Percentiles rank a stretch among this genome's conserved stretches.
These are phyloP conservation scores for Podarcis siculus DNA, from an alignment of 2,797 vertebrate genomes.

Conservation along the genomic window DNA sequence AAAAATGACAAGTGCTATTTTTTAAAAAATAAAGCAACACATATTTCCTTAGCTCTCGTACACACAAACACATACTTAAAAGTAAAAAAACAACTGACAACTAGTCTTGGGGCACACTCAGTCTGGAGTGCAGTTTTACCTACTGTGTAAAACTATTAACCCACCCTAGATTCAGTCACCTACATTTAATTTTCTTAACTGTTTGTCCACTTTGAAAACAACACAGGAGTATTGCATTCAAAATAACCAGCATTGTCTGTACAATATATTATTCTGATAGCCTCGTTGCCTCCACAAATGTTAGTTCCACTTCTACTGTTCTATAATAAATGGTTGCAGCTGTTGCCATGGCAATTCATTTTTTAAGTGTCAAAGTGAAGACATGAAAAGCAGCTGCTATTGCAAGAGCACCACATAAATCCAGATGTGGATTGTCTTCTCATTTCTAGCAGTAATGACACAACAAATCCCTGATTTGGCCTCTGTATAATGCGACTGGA, in stretches of 20 bases:
- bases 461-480: constrained; percentile 19
- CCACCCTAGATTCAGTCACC: constrained; percentile 27
- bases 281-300: constrained; percentile 65
- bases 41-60: not conserved
- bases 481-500: constrained; percentile 34
- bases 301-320: constrained; percentile 68
- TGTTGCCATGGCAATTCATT: constrained; percentile 79
- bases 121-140: constrained; percentile 58
- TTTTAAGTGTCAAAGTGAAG: constrained; percentile 66
- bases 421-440: constrained; percentile 62
- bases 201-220: not conserved
- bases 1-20: not conserved
- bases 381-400: constrained; percentile 74
- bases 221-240: constrained; percentile 29
- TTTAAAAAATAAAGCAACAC: not conserved
- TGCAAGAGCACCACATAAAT: constrained; percentile 64
- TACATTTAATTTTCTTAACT: not conserved
- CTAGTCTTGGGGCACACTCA: constrained; percentile 46
- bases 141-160: constrained; percentile 48
- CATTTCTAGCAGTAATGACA: constrained; percentile 39
- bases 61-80: not conserved
- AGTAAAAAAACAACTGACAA: constrained; percentile 20
- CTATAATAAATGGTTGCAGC: constrained; percentile 75
- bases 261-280: constrained; percentile 62
- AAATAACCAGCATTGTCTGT: constrained; percentile 53